A percentile compares a stretch with the other conserved stretches of the same genome.
These are phyloP conservation scores for Corythornis leucogaster DNA, from an alignment of 2,797 vertebrate species.

Conservation along the genomic window DNA sequence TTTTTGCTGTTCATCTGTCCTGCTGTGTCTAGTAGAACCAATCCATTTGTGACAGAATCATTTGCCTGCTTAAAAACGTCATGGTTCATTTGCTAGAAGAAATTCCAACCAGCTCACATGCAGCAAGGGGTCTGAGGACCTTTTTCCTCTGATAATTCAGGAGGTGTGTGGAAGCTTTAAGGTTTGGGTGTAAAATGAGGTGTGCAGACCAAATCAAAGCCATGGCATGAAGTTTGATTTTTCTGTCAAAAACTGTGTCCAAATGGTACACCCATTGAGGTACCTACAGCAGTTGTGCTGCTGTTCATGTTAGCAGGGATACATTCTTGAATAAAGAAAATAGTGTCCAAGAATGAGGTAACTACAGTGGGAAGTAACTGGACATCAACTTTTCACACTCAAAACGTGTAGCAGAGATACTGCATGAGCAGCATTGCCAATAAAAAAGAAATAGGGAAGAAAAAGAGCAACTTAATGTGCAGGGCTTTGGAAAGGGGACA, in stretches of 20 bases:
- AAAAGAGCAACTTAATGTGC: not conserved
- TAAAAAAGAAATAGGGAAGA: not conserved
- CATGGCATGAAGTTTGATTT: not conserved
- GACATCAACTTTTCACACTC: not conserved
- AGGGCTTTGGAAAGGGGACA: not conserved
- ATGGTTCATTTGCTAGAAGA: not conserved
- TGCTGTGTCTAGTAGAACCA: not conserved
- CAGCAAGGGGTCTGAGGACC: not conserved
- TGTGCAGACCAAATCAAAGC: not conserved
- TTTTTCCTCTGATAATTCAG: not conserved
- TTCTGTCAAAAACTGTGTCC: not conserved
- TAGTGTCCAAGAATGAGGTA: not conserved
- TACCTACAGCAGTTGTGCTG: accelerated
- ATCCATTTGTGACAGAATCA: not conserved
- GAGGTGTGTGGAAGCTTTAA: not conserved
- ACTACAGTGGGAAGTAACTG: not conserved
- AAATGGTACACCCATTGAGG: accelerated
- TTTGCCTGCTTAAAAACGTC: not conserved
- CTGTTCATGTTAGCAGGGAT: not conserved
- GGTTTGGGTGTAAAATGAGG: not conserved
- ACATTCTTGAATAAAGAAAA: not conserved
- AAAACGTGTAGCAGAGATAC: not conserved
- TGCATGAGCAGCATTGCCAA: not conserved
- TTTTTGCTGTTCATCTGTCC: not conserved
- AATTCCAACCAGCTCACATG: not conserved